Evolutionary conservation across 2,888 invertebrate species (phyloP), one percentile per base, ranked within the genome.

Genomic region (Xestia ashworthii): DNA sequence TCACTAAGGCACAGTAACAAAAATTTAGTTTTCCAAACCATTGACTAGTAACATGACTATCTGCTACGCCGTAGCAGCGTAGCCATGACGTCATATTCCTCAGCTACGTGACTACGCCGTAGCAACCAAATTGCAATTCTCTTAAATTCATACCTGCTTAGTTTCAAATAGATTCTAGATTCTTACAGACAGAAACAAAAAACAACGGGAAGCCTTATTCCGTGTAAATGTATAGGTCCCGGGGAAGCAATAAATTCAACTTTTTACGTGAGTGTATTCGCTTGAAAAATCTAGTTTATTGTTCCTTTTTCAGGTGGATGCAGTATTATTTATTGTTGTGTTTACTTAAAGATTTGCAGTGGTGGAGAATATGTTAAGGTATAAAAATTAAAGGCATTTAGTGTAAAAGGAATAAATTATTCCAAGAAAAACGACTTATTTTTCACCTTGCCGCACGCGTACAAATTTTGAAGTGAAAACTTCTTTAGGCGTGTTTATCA

Each of bases 221-320:
- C n/a, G n/a, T 14, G 38, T 25, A 83, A 74, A 75, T 62, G 25
- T 71, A 79, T 38, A 62, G 50, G 70, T 83, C 70, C 76, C 76
- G 25, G 65, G 83, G 16, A 48, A 73, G 76, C 64, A 58, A 80
- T 82, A 83, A 82, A 82, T 75, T 72, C 1, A n/a, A 79, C 25
- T 69, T 82, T 78, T 83, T 80, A 75, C 66, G 72, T 75, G 80
- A 80, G 69, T 41, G 41, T 64, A 80, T 70, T 76, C 80, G 72
- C 67, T 68, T 83, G 80, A 76, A 83, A 80, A 83, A 73, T 73
- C 25, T 71, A 62, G 65, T 83, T 75, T 80, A 73, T 80, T 66
- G 67, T 72, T 38, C 41, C 41, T 71, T 66, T 78, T 65, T 14
- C n/a, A 69, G 22, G 55, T 66, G 55, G 14, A 46, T 78, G 46